These are phyloP conservation scores for Caenorhabditis doughertyi DNA, from an alignment of 2,888 invertebrate genomes.

Conservation along the genomic window DNA sequence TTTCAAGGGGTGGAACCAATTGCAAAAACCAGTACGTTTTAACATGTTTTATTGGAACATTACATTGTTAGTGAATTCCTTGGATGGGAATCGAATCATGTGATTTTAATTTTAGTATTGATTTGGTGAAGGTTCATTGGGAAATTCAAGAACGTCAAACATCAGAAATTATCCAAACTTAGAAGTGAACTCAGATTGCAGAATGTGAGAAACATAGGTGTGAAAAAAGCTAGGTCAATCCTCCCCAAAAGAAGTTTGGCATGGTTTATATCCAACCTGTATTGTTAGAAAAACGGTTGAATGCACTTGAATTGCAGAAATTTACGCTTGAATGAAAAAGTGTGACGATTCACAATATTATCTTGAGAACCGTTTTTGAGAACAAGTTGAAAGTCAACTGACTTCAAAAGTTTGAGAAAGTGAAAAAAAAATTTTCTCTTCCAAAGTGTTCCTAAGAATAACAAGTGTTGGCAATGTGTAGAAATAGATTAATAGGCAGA, in stretches of 20 bases:
- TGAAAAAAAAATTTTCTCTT: neutral
- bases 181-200: too few relatives aligned
- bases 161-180: too few relatives aligned
- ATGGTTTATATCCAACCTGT: slow-evolving; percentile 32
- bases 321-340: slow-evolving; percentile 40
- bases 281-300: slow-evolving; percentile 30
- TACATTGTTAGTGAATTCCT: neutral
- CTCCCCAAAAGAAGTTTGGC: neutral
- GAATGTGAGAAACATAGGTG: too few relatives aligned
- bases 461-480: slow-evolving; percentile 25
- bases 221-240: neutral
- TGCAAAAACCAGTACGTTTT: neutral
- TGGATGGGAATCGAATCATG: neutral
- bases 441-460: slow-evolving; percentile 21
- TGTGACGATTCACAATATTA: slow-evolving; percentile 29
- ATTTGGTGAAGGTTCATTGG: neutral
- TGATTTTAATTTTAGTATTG: neutral
- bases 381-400: neutral
- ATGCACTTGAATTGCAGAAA: slow-evolving; percentile 38
- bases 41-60: slow-evolving; percentile 1
- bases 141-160: neutral
- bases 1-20: slow-evolving; percentile 1
- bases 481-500: slow-evolving; percentile 23
- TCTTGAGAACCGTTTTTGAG: slow-evolving; percentile 7
- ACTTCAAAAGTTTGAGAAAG: neutral